Conservation (phyloP, 1,140 invertebrate species). For the Panagrolaimus sp. region DNA sequence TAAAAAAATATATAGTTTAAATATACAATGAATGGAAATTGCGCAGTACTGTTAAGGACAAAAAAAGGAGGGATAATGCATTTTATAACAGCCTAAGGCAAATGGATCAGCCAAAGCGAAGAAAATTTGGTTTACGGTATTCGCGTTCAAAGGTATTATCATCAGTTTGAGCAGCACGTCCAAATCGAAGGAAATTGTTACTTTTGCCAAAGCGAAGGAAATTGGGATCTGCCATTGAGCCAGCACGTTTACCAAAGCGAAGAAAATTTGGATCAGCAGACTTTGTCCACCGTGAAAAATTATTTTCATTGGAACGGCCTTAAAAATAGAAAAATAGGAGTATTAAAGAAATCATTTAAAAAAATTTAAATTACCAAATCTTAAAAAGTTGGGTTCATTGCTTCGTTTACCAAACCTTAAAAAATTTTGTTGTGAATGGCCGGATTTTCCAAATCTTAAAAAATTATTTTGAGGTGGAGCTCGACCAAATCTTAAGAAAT, state of each 20-base stretch:
- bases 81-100: not conserved
- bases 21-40: slow-evolving; percentile 12
- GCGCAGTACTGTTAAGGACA: slow-evolving; percentile 7
- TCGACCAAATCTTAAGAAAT: slow-evolving; percentile 49
- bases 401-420: slow-evolving; percentile 37
- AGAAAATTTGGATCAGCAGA: slow-evolving; percentile 46
- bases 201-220: slow-evolving; percentile 47
- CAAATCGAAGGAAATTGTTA: slow-evolving; percentile 45
- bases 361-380: slow-evolving; percentile 39
- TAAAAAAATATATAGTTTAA: no score
- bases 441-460: slow-evolving; percentile 17
- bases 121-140: slow-evolving; percentile 49
- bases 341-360: not conserved
- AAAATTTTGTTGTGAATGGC: slow-evolving; percentile 37
- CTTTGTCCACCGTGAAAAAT: slow-evolving; percentile 14
- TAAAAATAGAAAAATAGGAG: not conserved
- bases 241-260: slow-evolving; percentile 41
- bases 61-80: slow-evolving; percentile 1
- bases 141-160: slow-evolving; percentile 44
- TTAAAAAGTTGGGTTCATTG: slow-evolving; percentile 50
- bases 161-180: slow-evolving; percentile 29
- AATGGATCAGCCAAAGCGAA: slow-evolving; percentile 40
- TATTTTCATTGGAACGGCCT: not conserved
- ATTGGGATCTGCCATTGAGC: slow-evolving; percentile 32
- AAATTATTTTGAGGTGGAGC: slow-evolving; percentile 23